These are phyloP conservation scores for Tachycineta bicolor DNA, from an alignment of 2,113 vertebrate genomes.

Conservation along the genomic window DNA sequence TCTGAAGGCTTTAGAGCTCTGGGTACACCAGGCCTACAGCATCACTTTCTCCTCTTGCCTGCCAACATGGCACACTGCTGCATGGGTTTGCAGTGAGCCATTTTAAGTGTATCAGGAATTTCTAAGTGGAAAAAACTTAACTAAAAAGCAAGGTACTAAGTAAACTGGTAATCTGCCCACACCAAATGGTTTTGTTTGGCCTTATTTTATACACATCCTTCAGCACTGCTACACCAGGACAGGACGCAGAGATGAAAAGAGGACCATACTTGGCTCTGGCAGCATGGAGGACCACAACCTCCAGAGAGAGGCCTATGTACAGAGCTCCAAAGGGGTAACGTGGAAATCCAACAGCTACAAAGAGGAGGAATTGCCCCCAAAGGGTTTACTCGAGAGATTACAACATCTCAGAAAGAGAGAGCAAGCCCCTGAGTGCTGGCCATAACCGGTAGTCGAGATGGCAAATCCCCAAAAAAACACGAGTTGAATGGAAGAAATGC, in stretches of 20 bases:
- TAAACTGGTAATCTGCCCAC: not conserved
- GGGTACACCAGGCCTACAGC: not conserved
- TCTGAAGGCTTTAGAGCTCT: not conserved
- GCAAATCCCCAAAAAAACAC: not conserved
- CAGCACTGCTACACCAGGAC: not conserved
- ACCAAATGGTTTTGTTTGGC: not conserved
- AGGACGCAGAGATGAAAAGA: not conserved
- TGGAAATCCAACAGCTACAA: not conserved
- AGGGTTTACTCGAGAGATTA: rapidly evolving
- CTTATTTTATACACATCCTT: not conserved
- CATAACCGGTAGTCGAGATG: not conserved
- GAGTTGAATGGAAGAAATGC: not conserved
- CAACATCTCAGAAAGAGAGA: not conserved
- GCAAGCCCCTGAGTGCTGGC: not conserved
- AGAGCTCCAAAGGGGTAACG: rapidly evolving
- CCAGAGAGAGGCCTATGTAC: not conserved
- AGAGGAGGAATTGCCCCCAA: not conserved
- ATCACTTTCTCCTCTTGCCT: not conserved
- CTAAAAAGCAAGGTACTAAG: not conserved
- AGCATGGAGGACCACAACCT: not conserved
- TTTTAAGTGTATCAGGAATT: not conserved
- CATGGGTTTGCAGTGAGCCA: not conserved
- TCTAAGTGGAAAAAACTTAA: not conserved
- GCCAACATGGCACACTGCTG: not conserved
- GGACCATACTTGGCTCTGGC: rapidly evolving